Conservation (phyloP, 2,113 vertebrate species). For the Cardinalis cardinalis region DNA sequence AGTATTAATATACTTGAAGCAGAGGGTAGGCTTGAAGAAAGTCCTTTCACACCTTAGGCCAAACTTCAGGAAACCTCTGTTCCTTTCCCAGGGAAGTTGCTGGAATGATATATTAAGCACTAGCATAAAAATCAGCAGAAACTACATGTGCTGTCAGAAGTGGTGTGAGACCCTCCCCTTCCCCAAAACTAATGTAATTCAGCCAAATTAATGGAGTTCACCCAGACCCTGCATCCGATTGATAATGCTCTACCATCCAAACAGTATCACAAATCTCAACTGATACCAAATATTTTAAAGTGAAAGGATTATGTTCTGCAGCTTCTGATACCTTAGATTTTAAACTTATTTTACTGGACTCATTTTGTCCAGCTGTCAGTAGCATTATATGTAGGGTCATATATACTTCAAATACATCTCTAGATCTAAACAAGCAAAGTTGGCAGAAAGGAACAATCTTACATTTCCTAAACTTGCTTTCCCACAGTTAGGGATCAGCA, state of each 20-base stretch:
- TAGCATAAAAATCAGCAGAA: neutral
- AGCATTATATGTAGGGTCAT: neutral
- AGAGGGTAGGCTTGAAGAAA: neutral
- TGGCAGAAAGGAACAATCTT: neutral
- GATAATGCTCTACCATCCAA: neutral
- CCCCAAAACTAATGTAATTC: neutral
- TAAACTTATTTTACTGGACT: neutral
- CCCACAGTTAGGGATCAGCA: neutral
- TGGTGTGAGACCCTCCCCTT: fast-evolving
- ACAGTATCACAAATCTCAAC: neutral
- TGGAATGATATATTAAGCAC: neutral
- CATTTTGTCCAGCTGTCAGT: neutral
- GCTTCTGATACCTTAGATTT: neutral
- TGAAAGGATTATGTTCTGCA: neutral
- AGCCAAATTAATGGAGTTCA: neutral
- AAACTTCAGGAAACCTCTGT: neutral
- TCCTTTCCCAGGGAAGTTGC: neutral
- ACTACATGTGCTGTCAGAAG: neutral
- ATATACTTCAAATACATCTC: neutral
- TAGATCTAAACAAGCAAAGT: neutral
- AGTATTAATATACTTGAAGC: neutral
- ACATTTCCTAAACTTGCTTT: neutral
- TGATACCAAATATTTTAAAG: neutral
- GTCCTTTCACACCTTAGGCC: neutral
- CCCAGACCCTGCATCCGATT: neutral